Evolutionary conservation across 2,888 invertebrate genomes (phyloP).

Genomic region (Stictocephala bisonia): DNA sequence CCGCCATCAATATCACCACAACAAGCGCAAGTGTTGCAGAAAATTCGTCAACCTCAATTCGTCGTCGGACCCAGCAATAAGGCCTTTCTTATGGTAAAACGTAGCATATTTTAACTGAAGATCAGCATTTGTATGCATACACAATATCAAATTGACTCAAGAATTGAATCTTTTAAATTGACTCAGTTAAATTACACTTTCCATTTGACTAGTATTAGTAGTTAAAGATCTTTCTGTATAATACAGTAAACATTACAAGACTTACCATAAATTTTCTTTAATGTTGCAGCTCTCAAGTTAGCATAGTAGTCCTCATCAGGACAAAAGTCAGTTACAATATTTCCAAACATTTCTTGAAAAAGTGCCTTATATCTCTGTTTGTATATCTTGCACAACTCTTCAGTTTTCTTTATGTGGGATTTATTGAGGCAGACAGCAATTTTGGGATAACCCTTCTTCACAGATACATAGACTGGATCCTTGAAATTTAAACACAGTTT

Average conservation of each 20-base stretch:
- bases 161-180: too few relatives aligned
- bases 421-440: not conserved
- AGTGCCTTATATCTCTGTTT: not conserved
- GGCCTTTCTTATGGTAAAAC: too few relatives aligned
- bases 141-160: too few relatives aligned
- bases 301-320: conserved; percentile 6
- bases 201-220: too few relatives aligned
- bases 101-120: too few relatives aligned
- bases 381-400: not conserved
- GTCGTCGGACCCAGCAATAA: too few relatives aligned
- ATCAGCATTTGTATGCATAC: too few relatives aligned
- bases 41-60: too few relatives aligned
- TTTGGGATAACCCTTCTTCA: not conserved
- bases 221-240: too few relatives aligned
- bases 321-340: not conserved
- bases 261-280: conserved; percentile 29
- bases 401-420: not conserved
- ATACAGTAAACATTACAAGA: not conserved
- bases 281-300: conserved; percentile 12
- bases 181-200: too few relatives aligned
- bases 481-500: not conserved
- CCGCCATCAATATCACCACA: too few relatives aligned
- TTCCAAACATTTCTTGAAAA: not conserved
- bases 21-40: too few relatives aligned
- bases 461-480: conserved; percentile 8